Base-by-base conservation (phyloP, 2,113 vertebrate genomes). In the Chionis minor region DNA sequence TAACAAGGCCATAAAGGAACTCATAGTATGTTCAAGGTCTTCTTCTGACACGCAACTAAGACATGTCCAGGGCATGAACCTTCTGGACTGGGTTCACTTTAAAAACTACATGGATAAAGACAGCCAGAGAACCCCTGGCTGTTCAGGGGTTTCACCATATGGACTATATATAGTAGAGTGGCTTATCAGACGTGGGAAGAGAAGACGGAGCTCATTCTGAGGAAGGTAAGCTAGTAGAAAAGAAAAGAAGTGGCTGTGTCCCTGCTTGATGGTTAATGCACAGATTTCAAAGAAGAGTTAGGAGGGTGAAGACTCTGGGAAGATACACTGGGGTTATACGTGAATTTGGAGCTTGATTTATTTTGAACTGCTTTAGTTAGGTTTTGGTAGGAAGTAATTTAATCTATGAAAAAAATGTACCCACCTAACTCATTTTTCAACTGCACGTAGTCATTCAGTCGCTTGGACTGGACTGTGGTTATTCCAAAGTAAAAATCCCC, bases 61-160 rank as follows among this genome's bases (percentile, higher is more conserved):
- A 21, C 4, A 5, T 10, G 2, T 35, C 22, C 8, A 44, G 10
- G 17, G 1, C 4, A 40, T 12, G 27, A 1, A 3, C 9, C 2
- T 65, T 77, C 47, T 42, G 3, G 4, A 56, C 15, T 2, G 0
- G 3, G 3, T 30, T 61, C 30, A 28, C 3, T 69, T 35, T 28
- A 55, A 82, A 82, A 58, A 40, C 2, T 5, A 19, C 4, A 14
- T 4, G 5, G 14, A 38, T 38, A 5, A 40, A 82, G 45, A 58
- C 28, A 45, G 4, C 2, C 33, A 72, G 49, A 80, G 14, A 80
- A 40, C 4, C 3, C 4, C 8, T 26, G 4, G 38, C 38, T 26
- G 30, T 4, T 63, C 14, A n/a, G 8, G 5, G 10, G 47, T 4
- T 45, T 13, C 6, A 28, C 5, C 5, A 3, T 42, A 47, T 3